Conservation (phyloP, 2,888 invertebrate species). For the Ophonus ardosiacus region DNA sequence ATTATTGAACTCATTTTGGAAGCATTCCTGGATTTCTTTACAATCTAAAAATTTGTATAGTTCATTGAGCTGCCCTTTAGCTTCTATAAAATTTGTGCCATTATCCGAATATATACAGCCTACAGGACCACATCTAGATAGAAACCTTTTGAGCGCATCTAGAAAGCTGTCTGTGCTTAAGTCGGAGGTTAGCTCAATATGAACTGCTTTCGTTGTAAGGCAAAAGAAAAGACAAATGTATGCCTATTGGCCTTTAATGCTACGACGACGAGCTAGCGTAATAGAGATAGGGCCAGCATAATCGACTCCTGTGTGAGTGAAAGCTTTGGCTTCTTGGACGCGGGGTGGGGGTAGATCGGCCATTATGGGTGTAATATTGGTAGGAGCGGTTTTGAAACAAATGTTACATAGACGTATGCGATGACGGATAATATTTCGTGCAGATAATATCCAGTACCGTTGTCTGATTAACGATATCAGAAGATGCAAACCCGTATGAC, state of each 20-base stretch:
- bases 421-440: too few relatives aligned
- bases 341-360: constrained; percentile 52
- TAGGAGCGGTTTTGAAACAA: too few relatives aligned
- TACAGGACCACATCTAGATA: too few relatives aligned
- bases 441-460: too few relatives aligned
- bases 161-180: too few relatives aligned
- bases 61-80: not conserved
- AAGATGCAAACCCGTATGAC: not conserved
- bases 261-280: not conserved
- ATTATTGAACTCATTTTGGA: not conserved
- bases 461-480: too few relatives aligned
- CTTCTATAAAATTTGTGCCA: too few relatives aligned
- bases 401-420: too few relatives aligned
- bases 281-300: constrained; percentile 43
- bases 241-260: not conserved
- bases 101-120: too few relatives aligned
- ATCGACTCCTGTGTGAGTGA: constrained; percentile 59
- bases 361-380: too few relatives aligned
- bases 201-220: constrained; percentile 6
- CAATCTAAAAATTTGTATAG: not conserved
- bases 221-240: constrained; percentile 16
- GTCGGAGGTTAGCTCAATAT: not conserved
- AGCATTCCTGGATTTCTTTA: too few relatives aligned
- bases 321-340: constrained; percentile 54
- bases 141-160: too few relatives aligned